These are phyloP conservation scores for Papilio dardanus DNA, from an alignment of 1,140 invertebrate species.

Conservation along the genomic window DNA sequence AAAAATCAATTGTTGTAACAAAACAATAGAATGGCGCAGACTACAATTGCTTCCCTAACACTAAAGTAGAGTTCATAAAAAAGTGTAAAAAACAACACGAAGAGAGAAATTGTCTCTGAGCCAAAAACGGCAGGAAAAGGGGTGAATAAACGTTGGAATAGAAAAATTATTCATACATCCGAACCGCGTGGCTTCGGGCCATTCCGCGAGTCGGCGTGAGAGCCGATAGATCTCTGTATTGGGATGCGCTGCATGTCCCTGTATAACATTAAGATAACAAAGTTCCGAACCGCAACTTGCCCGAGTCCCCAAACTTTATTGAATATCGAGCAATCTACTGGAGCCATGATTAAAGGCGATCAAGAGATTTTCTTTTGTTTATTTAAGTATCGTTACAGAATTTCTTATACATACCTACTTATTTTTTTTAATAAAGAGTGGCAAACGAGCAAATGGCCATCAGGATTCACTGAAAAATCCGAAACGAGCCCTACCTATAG, in stretches of 20 bases:
- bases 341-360: conserved; percentile 1
- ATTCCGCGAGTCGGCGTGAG: not conserved
- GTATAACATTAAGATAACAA: conserved; percentile 31
- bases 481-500: too few relatives aligned
- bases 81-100: conserved; percentile 55
- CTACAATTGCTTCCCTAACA: not conserved
- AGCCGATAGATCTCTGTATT: conserved; percentile 24
- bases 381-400: not conserved
- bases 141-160: conserved; percentile 64
- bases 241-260: conserved; percentile 24
- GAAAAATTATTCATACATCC: conserved; percentile 73
- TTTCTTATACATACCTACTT: not conserved
- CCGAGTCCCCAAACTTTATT: conserved; percentile 13
- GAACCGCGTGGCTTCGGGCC: conserved; percentile 52
- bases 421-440: too few relatives aligned
- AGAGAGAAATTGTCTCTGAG: conserved; percentile 60
- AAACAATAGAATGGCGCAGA: not conserved
- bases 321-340: conserved; percentile 13
- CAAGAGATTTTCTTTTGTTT: conserved; percentile 12
- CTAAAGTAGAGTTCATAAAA: not conserved
- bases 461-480: too few relatives aligned
- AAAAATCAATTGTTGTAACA: not conserved
- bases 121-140: conserved; percentile 60
- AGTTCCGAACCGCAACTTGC: conserved; percentile 28
- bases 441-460: too few relatives aligned